Evolutionary conservation across 2,797 vertebrate species (phyloP), one percentile per base, ranked within the genome.

Genomic region (Potorous gilbertii): DNA sequence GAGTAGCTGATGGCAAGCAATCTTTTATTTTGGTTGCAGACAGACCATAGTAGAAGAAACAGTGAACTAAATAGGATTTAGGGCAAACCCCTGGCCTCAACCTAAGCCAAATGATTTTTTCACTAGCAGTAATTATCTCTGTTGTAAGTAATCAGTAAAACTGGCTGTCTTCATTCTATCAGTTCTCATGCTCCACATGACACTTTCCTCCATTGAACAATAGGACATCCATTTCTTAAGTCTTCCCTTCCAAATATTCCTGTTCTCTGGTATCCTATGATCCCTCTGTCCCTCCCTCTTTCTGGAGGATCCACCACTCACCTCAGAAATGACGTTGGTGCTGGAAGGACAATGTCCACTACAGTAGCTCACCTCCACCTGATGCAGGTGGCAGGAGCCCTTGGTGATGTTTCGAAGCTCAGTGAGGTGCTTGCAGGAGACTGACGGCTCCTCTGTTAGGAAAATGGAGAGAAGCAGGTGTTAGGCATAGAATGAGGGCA

Each of bases 341-440:
- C 99, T 98, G 95, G 99, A 99, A 29, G 98, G 98, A 97, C 99
- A 99, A 96, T 98, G 99, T 24, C 99, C 99, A 31, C 98, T 98
- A 98, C 99, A 99, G 99, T 98, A 99, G 99, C 98, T 99, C 98
- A 99, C 99, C 97, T 99, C 99, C 96, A 99, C 99, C 55, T 99
- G 98, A 96, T 99, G 99, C 94, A 99, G 99, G 92, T 97, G 98
- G 98, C 99, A 99, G 98, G 97, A 96, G 34, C 99, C 99, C 97
- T 99, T 99, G 97, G 99, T 99, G 98, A 99, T 99, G 98, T 99
- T 99, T 50, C 99, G 99, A 92, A 99, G 97, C 98, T 99, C 99
- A 0, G 99, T 99, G 97, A 99, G 98, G 91, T 98, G 99, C 10
- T 56, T 98, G 96, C 99, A 99, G 96, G 98, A 98, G 0, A 98